Evolutionary conservation across 2,888 invertebrate species (phyloP), one percentile per base, ranked within the genome.

Genomic region (Athetis lepigone): DNA sequence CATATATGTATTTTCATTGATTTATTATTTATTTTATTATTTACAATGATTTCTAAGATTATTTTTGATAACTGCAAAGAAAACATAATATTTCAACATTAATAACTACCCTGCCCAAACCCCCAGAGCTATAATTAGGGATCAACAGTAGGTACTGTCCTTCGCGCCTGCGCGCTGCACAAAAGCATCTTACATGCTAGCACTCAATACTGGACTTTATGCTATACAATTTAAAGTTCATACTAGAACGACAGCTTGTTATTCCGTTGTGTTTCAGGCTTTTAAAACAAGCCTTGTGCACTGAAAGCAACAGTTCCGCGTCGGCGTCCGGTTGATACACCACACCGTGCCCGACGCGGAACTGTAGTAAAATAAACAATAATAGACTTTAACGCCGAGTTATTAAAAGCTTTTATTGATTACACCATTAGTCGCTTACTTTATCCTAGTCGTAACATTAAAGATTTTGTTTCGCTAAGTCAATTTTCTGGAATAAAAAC

Each of bases 81-180:
- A n/a, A n/a, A n/a, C n/a, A n/a, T n/a, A n/a, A n/a, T n/a, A n/a
- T n/a, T n/a, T n/a, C n/a, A n/a, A n/a, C n/a, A n/a, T n/a, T n/a
- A n/a, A n/a, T n/a, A n/a, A n/a, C n/a, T n/a, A n/a, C 13, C 19
- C 6, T 36, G 27, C 8, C 16, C 39, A 50, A 51, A 37, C 19
- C 11, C 46, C 16, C n/a, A 49, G 37, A 18, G 9, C 42, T 56
- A 51, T 56, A 52, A 52, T 37, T 40, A 70, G 13, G 39, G 18
- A 23, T 33, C 18, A 50, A 37, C 11, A 18, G 40, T n/a, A n/a
- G n/a, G n/a, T n/a, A 21, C 33, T 27, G 19, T 18, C 2, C 2
- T 13, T 33, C 60, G 39, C 71, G 61, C 57, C 37, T 72, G 71
- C 72, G 71, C 61, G 19, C 16, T 57, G 33, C 57, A 42, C 39